A percentile compares a stretch with the other conserved stretches of the same genome.
phyloP scores from a whole-genome alignment of 2,113 vertebrate species.

The Lanius ludovicianus region DNA sequence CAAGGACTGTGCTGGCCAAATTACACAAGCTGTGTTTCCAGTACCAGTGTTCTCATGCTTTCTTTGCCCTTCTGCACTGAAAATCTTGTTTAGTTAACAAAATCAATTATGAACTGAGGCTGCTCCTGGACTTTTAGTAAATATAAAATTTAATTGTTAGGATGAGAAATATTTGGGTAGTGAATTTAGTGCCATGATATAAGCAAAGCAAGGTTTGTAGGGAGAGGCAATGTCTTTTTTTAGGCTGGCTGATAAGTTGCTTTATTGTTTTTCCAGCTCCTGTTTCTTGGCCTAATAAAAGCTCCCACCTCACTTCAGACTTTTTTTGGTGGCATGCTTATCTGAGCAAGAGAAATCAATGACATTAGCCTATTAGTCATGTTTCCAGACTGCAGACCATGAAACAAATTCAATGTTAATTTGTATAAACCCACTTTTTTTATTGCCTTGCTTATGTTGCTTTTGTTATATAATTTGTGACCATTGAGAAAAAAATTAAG shows the following conservation, averaged over 20 bases:
- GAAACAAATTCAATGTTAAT: not conserved
- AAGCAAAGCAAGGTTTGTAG: not conserved
- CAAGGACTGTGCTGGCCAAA: not conserved
- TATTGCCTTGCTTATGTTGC: not conserved
- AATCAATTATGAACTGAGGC: not conserved
- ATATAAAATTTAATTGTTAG: not conserved
- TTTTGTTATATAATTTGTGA: not conserved
- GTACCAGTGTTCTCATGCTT: not conserved
- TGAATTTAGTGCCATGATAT: not conserved
- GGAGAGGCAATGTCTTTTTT: constrained; percentile 32
- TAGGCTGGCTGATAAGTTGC: constrained; percentile 4
- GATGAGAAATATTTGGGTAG: not conserved
- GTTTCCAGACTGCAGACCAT: not conserved
- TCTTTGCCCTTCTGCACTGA: not conserved
- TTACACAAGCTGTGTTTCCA: not conserved
- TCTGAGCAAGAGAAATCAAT: not conserved
- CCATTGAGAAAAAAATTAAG: not conserved
- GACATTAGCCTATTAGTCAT: not conserved
- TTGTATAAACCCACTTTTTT: not conserved
- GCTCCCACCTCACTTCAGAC: not conserved
- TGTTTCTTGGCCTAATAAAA: not conserved
- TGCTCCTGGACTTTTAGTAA: not conserved
- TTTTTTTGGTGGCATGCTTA: not conserved
- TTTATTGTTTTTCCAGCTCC: not conserved
- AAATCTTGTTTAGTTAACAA: not conserved